Conservation (phyloP, 2,113 vertebrate species). For the Tympanuchus pallidicinctus region DNA sequence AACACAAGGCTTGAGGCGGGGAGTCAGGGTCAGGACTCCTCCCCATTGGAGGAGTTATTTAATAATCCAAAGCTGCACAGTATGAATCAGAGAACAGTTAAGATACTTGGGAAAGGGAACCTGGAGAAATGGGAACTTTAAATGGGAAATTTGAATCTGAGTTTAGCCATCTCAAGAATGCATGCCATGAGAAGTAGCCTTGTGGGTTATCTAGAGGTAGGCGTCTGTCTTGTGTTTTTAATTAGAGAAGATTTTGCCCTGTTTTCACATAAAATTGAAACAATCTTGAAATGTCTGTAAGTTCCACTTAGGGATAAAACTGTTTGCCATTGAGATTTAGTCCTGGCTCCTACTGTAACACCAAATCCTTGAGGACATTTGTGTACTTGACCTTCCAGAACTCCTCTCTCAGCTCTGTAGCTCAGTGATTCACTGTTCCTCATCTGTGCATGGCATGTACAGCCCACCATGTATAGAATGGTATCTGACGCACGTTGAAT, state of each 20-base stretch:
- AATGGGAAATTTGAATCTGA: neutral
- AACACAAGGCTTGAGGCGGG: neutral
- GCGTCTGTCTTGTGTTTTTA: neutral
- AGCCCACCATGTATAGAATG: neutral
- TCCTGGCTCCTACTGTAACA: neutral
- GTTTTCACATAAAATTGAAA: neutral
- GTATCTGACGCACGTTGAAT: constrained; percentile 49
- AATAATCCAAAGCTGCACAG: neutral
- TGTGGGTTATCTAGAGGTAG: neutral
- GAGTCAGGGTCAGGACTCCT: neutral
- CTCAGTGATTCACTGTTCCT: neutral
- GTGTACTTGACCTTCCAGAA: neutral
- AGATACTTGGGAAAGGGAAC: neutral
- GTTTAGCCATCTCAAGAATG: neutral
- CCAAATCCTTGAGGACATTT: neutral
- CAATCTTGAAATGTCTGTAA: neutral
- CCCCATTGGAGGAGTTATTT: neutral
- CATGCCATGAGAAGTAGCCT: neutral
- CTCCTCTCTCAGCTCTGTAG: neutral
- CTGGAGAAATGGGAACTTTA: neutral
- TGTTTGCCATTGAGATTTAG: constrained; percentile 3
- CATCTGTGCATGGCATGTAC: neutral
- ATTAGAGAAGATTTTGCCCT: neutral
- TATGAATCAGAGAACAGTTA: neutral
- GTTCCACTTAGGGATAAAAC: neutral